Conservation (phyloP, 2,888 invertebrate species). For the Malthinus seriepunctatus region DNA sequence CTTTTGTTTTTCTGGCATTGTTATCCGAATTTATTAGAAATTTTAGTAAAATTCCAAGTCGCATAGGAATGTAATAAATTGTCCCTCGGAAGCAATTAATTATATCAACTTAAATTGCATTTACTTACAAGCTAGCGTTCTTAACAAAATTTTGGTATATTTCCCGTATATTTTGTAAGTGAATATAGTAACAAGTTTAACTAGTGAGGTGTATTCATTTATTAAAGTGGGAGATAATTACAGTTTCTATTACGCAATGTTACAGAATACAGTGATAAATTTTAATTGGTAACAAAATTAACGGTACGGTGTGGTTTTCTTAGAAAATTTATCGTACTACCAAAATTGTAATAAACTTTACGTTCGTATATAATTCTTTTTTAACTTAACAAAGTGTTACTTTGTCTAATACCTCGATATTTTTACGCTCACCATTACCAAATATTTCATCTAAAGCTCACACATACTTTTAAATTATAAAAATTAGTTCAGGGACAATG, state of each 20-base stretch:
- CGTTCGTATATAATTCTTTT: background rate
- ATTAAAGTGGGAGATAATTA: slow-evolving; percentile 10
- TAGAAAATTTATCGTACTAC: slow-evolving; percentile 14
- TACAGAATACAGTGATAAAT: slow-evolving; percentile 14
- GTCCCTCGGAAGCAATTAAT: slow-evolving; percentile 11
- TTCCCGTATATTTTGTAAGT: background rate
- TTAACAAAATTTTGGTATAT: background rate
- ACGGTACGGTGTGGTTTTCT: slow-evolving; percentile 17
- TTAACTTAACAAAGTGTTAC: background rate
- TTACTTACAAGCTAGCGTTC: background rate
- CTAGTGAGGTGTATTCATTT: slow-evolving; percentile 5
- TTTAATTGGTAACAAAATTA: slow-evolving; percentile 14
- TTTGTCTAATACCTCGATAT: background rate
- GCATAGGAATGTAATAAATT: slow-evolving; percentile 18
- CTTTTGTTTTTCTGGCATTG: slow-evolving; percentile 1
- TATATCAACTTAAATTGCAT: slow-evolving; percentile 7
- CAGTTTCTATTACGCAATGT: slow-evolving; percentile 11
- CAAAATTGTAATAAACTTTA: slow-evolving; percentile 11
- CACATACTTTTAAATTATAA: too few species aligned
- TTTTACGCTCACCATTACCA: too few species aligned
- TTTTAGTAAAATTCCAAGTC: slow-evolving; percentile 6
- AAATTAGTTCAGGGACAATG: too few species aligned
- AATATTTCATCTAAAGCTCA: too few species aligned
- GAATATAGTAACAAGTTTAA: slow-evolving; percentile 1
- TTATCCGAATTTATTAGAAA: slow-evolving; percentile 7